Percentiles rank a stretch among this genome's conserved stretches.
phyloP scores from a whole-genome alignment of 2,797 vertebrate genomes.

The Varecia variegata region DNA sequence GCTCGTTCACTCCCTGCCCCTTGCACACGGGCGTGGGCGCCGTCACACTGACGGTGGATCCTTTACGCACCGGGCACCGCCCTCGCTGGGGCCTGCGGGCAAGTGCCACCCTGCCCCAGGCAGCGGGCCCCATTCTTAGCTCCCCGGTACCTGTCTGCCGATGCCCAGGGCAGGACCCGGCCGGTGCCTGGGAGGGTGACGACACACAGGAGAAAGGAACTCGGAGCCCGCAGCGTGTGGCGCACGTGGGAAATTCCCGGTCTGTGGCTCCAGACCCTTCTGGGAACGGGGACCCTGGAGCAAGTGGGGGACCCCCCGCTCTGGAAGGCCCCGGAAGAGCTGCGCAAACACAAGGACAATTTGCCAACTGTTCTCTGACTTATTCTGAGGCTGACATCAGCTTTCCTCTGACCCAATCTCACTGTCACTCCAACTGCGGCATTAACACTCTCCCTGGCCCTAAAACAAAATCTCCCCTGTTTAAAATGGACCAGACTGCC shows the following conservation, averaged over 20 bases:
- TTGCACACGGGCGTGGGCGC: not conserved
- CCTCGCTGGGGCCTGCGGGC: not conserved
- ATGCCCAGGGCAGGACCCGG: not conserved
- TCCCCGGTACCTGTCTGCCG: not conserved
- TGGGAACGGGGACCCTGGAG: not conserved
- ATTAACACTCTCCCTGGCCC: not conserved
- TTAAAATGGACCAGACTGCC: not conserved
- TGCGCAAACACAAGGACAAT: not conserved
- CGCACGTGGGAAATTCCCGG: not conserved
- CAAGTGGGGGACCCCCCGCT: not conserved
- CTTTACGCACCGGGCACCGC: not conserved
- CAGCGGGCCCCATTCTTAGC: not conserved
- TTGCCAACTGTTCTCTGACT: not conserved
- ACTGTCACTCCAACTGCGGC: not conserved
- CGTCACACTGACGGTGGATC: not conserved
- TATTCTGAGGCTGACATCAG: not conserved
- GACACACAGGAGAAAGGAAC: not conserved
- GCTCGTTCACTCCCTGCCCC: not conserved
- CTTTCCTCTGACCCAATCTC: not conserved
- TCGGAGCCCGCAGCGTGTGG: rapidly evolving
- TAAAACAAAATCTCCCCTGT: not conserved
- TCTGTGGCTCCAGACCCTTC: not conserved
- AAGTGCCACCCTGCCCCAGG: not conserved
- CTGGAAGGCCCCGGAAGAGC: not conserved
- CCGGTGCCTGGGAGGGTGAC: not conserved